Conservation (phyloP, 2,113 vertebrate species). For the Apeltes quadracus region DNA sequence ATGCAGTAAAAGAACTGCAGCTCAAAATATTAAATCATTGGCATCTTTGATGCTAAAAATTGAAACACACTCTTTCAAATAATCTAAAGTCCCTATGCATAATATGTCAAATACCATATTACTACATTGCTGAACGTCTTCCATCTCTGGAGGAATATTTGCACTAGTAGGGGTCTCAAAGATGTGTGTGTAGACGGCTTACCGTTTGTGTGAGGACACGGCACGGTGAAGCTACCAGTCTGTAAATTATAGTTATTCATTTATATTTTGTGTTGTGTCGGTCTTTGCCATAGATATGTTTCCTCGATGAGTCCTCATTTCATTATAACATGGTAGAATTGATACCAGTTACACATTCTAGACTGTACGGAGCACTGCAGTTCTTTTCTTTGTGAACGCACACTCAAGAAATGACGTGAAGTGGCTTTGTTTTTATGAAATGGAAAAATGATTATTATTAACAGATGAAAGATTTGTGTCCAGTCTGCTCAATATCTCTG, state of each 20-base stretch:
- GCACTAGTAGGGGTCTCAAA: conserved; percentile 3
- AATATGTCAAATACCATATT: background rate
- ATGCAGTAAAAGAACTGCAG: conserved; percentile 10
- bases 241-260: conserved; percentile 20
- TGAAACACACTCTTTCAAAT: background rate
- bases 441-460: background rate
- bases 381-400: background rate
- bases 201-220: background rate
- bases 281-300: background rate
- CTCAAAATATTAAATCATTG: background rate
- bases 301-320: background rate
- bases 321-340: background rate
- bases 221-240: background rate
- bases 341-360: background rate
- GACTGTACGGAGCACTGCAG: background rate
- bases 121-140: background rate
- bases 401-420: too few species aligned
- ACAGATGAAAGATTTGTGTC: background rate
- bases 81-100: background rate
- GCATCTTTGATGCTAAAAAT: background rate
- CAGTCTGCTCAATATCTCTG: background rate
- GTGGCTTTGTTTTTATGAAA: background rate
- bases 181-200: background rate
- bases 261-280: conserved; percentile 7
- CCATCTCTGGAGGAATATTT: conserved; percentile 6